Evolutionary conservation across 2,113 vertebrate genomes (phyloP).

Genomic region (Macroglossus sobrinus): DNA sequence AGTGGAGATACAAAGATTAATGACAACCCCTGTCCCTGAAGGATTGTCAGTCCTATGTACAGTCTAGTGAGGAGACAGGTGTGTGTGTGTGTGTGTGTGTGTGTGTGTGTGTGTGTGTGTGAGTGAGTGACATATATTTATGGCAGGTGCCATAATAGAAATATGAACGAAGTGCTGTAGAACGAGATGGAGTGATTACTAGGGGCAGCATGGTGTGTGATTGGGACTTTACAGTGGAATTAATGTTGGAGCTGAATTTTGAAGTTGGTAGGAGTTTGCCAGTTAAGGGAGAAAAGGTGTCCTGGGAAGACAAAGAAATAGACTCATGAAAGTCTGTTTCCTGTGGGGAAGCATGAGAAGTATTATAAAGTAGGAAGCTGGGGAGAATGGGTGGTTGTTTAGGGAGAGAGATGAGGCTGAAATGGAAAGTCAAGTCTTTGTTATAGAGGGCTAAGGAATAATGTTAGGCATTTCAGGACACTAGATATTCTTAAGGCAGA

Average conservation of each 20-base stretch:
- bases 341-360: neutral
- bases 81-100: too few relatives aligned
- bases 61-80: neutral
- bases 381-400: neutral
- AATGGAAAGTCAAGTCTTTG: neutral
- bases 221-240: neutral
- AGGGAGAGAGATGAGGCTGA: neutral
- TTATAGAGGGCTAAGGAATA: neutral
- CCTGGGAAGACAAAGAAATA: neutral
- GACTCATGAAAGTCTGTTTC: neutral
- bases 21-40: neutral
- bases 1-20: neutral
- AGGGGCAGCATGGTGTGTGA: neutral
- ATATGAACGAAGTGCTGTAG: neutral
- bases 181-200: neutral
- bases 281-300: neutral
- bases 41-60: neutral
- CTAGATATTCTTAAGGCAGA: constrained; percentile 27
- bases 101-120: too few relatives aligned
- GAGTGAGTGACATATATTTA: too few relatives aligned
- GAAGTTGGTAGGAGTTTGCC: neutral
- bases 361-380: neutral
- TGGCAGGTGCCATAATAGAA: neutral
- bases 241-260: neutral
- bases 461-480: neutral